These are phyloP conservation scores for Pangasius krempfi DNA, from an alignment of 2,797 vertebrate species.

Conservation along the genomic window DNA sequence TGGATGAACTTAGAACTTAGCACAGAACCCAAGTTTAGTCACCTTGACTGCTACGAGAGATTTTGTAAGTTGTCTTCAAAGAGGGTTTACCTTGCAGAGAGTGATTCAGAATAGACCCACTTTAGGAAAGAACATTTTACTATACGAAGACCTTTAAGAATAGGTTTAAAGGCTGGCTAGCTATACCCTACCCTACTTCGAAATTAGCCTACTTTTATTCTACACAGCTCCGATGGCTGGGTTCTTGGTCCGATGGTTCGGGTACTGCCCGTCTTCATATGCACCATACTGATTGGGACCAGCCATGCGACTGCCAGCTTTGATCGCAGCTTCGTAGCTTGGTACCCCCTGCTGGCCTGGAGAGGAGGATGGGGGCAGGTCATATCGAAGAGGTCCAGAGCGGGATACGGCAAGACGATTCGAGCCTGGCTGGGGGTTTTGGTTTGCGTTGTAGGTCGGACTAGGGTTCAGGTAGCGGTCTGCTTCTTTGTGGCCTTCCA, in stretches of 20 bases:
- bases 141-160: not conserved
- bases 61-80: not conserved
- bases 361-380: conserved; percentile 5
- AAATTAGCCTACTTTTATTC: not conserved
- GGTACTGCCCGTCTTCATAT: conserved; percentile 30
- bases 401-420: not conserved
- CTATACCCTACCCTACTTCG: not conserved
- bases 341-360: conserved; percentile 20
- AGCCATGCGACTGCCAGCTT: not conserved
- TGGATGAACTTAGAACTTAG: not conserved
- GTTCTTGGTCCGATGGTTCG: conserved; percentile 37
- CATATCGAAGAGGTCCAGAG: conserved; percentile 22
- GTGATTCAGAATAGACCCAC: not conserved
- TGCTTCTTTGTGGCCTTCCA: conserved; percentile 33
- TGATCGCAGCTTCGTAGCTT: conserved; percentile 18
- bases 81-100: not conserved
- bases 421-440: not conserved
- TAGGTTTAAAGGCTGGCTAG: not conserved
- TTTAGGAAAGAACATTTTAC: not conserved
- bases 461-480: conserved; percentile 16
- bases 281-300: not conserved
- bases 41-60: not conserved
- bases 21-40: not conserved
- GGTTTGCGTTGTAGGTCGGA: conserved; percentile 10
- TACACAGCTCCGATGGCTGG: conserved; percentile 21